Percentiles rank a stretch among this genome's conserved stretches.
Conservation (phyloP, 2,888 invertebrate genomes). For the Epicampocera succincta region DNA sequence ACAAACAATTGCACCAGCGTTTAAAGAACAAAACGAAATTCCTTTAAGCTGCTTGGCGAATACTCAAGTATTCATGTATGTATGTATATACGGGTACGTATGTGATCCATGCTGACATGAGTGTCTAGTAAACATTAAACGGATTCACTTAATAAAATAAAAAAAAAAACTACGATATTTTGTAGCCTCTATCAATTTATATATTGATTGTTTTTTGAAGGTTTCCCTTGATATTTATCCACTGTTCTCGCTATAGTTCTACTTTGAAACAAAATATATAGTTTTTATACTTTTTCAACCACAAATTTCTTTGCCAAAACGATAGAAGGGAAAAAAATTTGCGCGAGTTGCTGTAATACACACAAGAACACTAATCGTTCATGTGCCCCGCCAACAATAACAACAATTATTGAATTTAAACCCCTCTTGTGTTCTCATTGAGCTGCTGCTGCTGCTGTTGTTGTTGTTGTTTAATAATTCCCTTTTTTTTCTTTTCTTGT, state of each 20-base stretch:
- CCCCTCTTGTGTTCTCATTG: slow-evolving; percentile 26
- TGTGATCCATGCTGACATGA: neutral
- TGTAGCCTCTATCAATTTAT: too few species aligned
- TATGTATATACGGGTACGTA: neutral
- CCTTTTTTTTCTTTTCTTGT: neutral
- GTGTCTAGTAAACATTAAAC: neutral
- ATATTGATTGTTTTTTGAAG: too few species aligned
- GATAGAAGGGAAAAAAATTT: too few species aligned
- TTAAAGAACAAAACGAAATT: slow-evolving; percentile 51
- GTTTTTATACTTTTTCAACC: too few species aligned
- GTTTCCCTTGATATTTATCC: too few species aligned
- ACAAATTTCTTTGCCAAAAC: too few species aligned
- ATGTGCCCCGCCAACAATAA: neutral
- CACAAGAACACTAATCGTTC: neutral
- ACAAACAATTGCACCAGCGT: slow-evolving; percentile 23
- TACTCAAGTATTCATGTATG: slow-evolving; percentile 15
- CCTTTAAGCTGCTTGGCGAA: slow-evolving; percentile 53
- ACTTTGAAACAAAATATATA: too few species aligned
- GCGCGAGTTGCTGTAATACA: too few species aligned
- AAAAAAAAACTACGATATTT: too few species aligned
- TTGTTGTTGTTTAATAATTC: too few species aligned
- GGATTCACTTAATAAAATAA: too few species aligned
- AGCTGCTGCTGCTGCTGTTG: slow-evolving; percentile 4
- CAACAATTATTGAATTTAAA: slow-evolving; percentile 13
- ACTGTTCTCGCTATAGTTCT: too few species aligned